Evolutionary conservation across 2,888 invertebrate species (phyloP), one percentile per base, ranked within the genome.

Genomic region (Ennomos quercinarius): DNA sequence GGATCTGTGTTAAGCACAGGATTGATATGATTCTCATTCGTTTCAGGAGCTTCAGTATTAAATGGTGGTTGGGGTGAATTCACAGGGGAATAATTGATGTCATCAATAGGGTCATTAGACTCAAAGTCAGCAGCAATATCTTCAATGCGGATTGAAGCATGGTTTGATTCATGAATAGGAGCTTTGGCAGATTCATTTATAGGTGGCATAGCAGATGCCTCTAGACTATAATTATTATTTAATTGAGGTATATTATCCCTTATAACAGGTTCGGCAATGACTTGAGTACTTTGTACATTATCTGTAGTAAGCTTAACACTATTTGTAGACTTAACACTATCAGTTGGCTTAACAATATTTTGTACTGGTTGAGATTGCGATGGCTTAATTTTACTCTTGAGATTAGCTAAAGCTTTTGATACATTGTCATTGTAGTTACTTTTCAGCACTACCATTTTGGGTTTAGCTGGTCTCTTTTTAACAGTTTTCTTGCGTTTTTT

Each of bases 51-150:
- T 11, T 57, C 48, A 45, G 71, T 63, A 36, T 67, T 74, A 61
- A 62, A 58, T 6, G 72, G 72, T 10, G 38, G 70, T 45, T 59
- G 59, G 10, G 88, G 89, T 11, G 90, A 81, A 60, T 83, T 81
- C 0, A 89, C 81, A 45, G 91, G 91, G 9, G 91, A 91, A 67
- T 91, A 91, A 66, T 90, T 81, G 9, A 91, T 72, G 35, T 84
- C 76, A 74, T 81, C 61, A 63, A n/a, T 78, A 55, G 75, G 68
- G 17, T 81, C 70, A 49, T 70, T 70, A 44, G 75, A 64, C 63
- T 87, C 84, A 71, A 89, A 83, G 66, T 89, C 86, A 44, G 87
- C 83, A 55, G 86, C 89, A 65, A 90, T 89, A 55, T 90, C 89
- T 72, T 90, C 90, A 10, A 89, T 73, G 63, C 81, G 73, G 34